Base-by-base conservation (phyloP, 2,888 invertebrate species). In the Leucoma salicis region DNA sequence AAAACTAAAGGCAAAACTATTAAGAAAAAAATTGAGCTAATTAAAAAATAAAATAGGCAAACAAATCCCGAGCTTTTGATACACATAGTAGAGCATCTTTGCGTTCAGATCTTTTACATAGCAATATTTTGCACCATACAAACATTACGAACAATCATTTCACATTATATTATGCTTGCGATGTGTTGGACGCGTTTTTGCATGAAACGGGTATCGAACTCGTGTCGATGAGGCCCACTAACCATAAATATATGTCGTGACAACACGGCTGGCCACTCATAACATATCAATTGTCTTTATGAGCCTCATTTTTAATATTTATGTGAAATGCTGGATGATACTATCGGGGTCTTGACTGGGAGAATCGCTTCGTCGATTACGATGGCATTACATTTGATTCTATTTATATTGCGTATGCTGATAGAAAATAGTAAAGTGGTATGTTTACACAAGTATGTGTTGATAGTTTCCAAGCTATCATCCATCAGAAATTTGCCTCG, bases 271-370 rank as follows among this genome's bases (percentile, higher is more conserved):
- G 48, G 63, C 66, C 68, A 64, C 75, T 78, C 78, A 75, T 79
- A 83, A 83, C 84, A 74, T 82, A 82, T 84, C 85, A 85, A 85
- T 86, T 85, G 86, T 83, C 75, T 83, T 80, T 80, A 82, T 72
- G 68, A 73, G 63, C 48, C 60, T 74, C 47, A 79, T 81, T 81
- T 77, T 82, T 80, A 78, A 77, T 83, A 82, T 84, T 84, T 82
- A 83, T 82, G 53, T 42, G 43, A 57, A 47, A 66, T 74, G 76
- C 72, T 70, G 67, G 28, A 39, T 45, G 70, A 66, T 69, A 70
- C 8, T 21, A 21, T 21, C 14, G 10, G 5, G 21, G 28, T 39
- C 13, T 25, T 3, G 12, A 25, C 16, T n/a, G n/a, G n/a, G n/a
- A n/a, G n/a, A n/a, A n/a, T n/a, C n/a, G n/a, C n/a, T n/a, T n/a